These are phyloP conservation scores for Sarotherodon lohbergeri DNA, from an alignment of 2,113 vertebrate genomes.

Conservation along the genomic window DNA sequence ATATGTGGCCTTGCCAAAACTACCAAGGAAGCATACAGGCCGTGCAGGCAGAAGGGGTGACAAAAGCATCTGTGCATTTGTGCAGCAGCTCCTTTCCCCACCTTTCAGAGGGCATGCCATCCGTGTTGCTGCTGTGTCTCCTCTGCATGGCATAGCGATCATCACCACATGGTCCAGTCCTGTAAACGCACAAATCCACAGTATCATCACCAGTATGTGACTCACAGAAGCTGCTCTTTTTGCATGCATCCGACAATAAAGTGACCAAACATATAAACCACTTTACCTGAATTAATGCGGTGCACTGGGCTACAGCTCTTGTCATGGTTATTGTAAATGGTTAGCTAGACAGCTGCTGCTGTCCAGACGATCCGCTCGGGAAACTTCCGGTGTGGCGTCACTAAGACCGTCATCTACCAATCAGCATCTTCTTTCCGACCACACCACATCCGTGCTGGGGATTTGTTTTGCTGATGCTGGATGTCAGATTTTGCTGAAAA, in stretches of 20 bases:
- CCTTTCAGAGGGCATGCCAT: slow-evolving; percentile 90
- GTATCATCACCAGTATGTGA: background rate
- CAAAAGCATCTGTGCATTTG: background rate
- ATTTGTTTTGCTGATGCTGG: slow-evolving; percentile 37
- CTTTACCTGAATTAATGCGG: slow-evolving; percentile 27
- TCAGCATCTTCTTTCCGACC: background rate
- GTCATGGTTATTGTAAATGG: background rate
- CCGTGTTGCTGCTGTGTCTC: slow-evolving; percentile 97
- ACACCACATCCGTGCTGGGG: slow-evolving; percentile 30
- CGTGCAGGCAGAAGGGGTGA: background rate
- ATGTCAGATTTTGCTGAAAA: background rate
- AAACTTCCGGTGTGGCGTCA: slow-evolving; percentile 44
- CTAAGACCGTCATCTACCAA: slow-evolving; percentile 10
- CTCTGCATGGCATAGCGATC: slow-evolving; percentile 92
- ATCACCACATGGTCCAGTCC: slow-evolving; percentile 73
- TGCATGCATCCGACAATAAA: background rate
- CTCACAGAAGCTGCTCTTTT: background rate
- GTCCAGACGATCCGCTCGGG: background rate
- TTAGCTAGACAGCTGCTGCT: background rate
- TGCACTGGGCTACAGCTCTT: background rate
- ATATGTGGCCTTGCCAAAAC: background rate
- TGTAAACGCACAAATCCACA: slow-evolving; percentile 12
- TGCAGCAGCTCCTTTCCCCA: slow-evolving; percentile 24
- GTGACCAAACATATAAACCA: rapidly evolving
- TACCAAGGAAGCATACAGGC: background rate